These are phyloP conservation scores for Alethe castanea DNA, from an alignment of 2,113 vertebrate genomes.

Conservation along the genomic window DNA sequence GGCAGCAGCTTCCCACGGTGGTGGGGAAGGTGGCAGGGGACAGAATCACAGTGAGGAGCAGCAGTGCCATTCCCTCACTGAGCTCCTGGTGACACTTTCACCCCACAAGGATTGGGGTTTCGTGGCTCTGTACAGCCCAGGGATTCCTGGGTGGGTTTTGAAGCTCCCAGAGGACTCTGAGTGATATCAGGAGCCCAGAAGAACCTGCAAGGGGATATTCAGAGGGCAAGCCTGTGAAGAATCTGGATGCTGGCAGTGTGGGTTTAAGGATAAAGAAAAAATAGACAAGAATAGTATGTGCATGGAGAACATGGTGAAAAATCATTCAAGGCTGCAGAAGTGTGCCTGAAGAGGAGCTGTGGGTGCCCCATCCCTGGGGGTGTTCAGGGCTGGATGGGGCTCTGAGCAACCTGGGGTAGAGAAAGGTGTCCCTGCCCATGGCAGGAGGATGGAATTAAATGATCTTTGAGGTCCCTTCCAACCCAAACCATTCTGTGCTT, in stretches of 20 bases:
- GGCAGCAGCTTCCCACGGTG: rapidly evolving
- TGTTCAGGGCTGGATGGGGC: neutral
- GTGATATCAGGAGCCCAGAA: neutral
- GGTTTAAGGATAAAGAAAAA: neutral
- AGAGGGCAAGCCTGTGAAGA: neutral
- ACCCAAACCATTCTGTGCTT: neutral
- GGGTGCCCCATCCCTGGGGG: neutral
- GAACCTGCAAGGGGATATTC: neutral
- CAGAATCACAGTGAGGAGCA: neutral
- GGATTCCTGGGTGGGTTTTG: neutral
- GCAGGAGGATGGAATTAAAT: neutral
- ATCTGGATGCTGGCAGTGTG: neutral
- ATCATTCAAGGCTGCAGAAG: neutral
- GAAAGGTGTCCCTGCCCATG: neutral
- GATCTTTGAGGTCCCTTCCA: neutral
- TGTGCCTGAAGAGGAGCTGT: neutral
- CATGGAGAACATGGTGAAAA: neutral
- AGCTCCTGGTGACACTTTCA: neutral
- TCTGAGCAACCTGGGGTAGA: neutral
- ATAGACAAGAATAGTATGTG: neutral
- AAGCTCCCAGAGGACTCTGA: neutral
- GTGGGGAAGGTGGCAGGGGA: neutral
- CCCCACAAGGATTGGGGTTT: neutral
- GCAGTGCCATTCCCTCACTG: neutral
- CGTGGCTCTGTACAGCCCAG: neutral